Evolutionary conservation across 2,797 vertebrate genomes (phyloP).

Genomic region (Thunnus albacares): DNA sequence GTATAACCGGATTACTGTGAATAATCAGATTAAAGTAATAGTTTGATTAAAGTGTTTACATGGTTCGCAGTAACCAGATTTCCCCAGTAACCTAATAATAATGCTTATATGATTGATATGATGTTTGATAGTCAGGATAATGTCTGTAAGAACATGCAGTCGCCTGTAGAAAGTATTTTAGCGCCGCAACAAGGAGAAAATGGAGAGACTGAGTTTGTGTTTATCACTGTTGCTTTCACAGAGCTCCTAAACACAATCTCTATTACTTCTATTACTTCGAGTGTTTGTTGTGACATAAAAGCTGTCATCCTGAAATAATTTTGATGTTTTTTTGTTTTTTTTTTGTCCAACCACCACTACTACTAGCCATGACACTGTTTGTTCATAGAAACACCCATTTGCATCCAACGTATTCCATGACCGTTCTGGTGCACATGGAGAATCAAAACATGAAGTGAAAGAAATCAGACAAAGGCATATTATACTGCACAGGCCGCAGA

Average conservation of each 20-base stretch:
- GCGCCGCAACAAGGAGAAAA: constrained; percentile 2
- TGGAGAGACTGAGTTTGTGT: neutral
- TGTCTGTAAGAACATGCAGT: constrained; percentile 20
- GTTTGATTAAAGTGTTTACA: constrained; percentile 62
- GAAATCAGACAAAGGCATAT: constrained; percentile 8
- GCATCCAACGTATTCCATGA: constrained; percentile 41
- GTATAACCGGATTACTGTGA: constrained; percentile 35
- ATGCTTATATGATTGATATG: constrained; percentile 48
- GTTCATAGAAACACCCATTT: constrained; percentile 41
- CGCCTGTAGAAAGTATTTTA: neutral
- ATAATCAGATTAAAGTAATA: constrained; percentile 64
- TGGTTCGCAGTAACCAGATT: constrained; percentile 51
- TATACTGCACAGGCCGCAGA: neutral
- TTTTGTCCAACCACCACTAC: constrained; percentile 1
- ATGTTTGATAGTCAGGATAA: constrained; percentile 31
- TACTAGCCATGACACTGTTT: neutral
- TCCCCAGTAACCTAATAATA: constrained; percentile 34
- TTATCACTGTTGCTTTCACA: neutral
- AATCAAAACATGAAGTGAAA: constrained; percentile 25
- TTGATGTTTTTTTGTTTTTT: neutral
- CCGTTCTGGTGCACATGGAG: constrained; percentile 24
- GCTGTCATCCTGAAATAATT: constrained; percentile 7
- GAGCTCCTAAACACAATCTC: neutral
- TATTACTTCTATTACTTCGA: constrained; percentile 3
- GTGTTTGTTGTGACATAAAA: constrained; percentile 14